phyloP scores from a whole-genome alignment of 2,888 invertebrate genomes.

The Melanophora roralis region DNA sequence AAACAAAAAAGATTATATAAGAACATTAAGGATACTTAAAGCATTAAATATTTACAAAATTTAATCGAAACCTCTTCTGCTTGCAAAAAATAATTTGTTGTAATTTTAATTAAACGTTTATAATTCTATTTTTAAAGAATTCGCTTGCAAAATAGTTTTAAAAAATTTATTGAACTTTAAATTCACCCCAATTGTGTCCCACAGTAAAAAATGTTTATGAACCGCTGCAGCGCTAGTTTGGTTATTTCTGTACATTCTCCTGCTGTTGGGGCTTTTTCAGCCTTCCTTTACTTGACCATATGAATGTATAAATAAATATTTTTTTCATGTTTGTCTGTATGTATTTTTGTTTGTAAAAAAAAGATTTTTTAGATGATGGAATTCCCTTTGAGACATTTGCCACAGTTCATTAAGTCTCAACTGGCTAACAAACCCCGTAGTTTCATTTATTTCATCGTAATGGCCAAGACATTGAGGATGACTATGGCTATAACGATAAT shows the following conservation, averaged over 20 bases:
- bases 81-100: too few species aligned
- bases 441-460: slow-evolving; percentile 39
- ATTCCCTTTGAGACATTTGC: slow-evolving; percentile 61
- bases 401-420: slow-evolving; percentile 56
- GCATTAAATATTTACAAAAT: too few species aligned
- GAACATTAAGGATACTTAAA: too few species aligned
- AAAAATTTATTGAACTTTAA: too few species aligned
- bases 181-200: too few species aligned
- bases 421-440: slow-evolving; percentile 1
- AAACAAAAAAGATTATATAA: too few species aligned
- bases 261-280: slow-evolving; percentile 22
- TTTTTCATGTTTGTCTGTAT: neutral
- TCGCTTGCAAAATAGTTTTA: too few species aligned
- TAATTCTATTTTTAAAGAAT: too few species aligned
- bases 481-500: neutral
- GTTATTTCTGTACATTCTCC: neutral
- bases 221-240: slow-evolving; percentile 24
- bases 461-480: neutral
- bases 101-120: too few species aligned
- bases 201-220: too few species aligned
- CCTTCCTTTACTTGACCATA: slow-evolving; percentile 38
- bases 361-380: slow-evolving; percentile 33
- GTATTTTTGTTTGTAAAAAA: neutral
- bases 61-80: too few species aligned
- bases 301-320: slow-evolving; percentile 3